phyloP scores from a whole-genome alignment of 2,113 vertebrate species.

The Triplophysa tibetana region DNA sequence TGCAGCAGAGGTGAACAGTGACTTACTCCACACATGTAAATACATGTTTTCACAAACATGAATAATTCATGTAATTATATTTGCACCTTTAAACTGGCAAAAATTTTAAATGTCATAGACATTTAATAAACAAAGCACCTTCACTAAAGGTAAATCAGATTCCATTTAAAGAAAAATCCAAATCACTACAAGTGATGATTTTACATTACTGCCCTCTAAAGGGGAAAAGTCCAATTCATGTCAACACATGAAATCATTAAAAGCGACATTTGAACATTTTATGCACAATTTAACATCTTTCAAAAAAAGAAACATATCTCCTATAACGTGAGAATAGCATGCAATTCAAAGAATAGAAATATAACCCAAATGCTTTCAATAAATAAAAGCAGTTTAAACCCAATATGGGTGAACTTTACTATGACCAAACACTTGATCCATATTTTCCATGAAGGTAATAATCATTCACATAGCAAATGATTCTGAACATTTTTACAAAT shows the following conservation, averaged over 20 bases:
- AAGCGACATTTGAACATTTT: not conserved
- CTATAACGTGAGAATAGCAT: constrained; percentile 9
- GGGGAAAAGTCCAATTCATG: not conserved
- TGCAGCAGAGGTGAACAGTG: constrained; percentile 1
- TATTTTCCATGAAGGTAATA: not conserved
- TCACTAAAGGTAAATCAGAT: not conserved
- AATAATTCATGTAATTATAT: not conserved
- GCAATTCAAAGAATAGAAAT: not conserved
- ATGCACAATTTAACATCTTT: not conserved
- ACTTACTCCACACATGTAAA: not conserved
- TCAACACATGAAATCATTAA: constrained; percentile 6
- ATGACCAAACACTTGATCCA: not conserved
- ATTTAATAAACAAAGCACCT: constrained; percentile 5
- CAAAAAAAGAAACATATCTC: not conserved
- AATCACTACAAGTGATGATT: not conserved
- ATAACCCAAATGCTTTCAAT: not conserved
- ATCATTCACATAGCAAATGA: constrained; percentile 8
- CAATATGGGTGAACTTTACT: constrained; percentile 2
- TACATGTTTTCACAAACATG: constrained; percentile 2
- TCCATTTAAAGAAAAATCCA: not conserved
- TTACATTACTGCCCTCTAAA: not conserved
- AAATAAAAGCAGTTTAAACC: constrained; percentile 8
- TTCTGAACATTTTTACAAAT: not conserved
- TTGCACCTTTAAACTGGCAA: not conserved
- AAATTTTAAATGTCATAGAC: constrained; percentile 20